Evolutionary conservation across 2,113 vertebrate species (phyloP), one percentile per base, ranked within the genome.

Genomic region (Pangasianodon hypophthalmus): DNA sequence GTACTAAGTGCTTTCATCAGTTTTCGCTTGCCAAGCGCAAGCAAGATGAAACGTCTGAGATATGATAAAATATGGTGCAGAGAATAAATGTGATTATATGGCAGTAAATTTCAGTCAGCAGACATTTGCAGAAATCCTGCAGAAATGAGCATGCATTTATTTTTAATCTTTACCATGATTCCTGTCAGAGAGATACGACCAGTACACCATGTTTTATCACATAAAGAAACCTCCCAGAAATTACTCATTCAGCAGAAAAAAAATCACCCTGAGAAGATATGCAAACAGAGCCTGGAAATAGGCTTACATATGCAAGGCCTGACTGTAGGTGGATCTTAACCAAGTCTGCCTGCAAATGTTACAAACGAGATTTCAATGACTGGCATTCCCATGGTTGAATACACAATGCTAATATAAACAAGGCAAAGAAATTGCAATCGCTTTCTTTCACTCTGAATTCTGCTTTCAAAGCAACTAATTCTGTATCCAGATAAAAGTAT

Each of bases 271-370:
- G 16, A 77, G 32, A 86, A 87, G 67, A 82, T 85, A 86, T 62
- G 86, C 14, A 64, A 84, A 67, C 87, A 92, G 85, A 3, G 3
- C 85, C 90, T 93, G 92, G 85, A 26, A 50, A 88, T 77, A 93
- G 87, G 94, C 96, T 96, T 96, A 96, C 96, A 95, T 96, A 96
- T 86, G 89, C 88, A 92, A 94, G 91, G 90, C 91, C 92, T 91
- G 90, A 88, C 64, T 92, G 29, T 79, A 88, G 11, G 90, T 94
- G 92, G 93, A 96, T 2, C 94, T 95, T 96, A 95, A 96, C 93
- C 94, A 95, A 93, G 95, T 96, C 94, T 94, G n/a, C 95, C 96
- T 96, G 95, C 93, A 91, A 95, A 94, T 93, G 91, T 94, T 92
- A 95, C 93, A 95, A 94, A 91, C 95, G 83, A 90, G 58, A 71